These are phyloP conservation scores for Tetramorium alpestre DNA, from an alignment of 1,140 invertebrate genomes.

Conservation along the genomic window DNA sequence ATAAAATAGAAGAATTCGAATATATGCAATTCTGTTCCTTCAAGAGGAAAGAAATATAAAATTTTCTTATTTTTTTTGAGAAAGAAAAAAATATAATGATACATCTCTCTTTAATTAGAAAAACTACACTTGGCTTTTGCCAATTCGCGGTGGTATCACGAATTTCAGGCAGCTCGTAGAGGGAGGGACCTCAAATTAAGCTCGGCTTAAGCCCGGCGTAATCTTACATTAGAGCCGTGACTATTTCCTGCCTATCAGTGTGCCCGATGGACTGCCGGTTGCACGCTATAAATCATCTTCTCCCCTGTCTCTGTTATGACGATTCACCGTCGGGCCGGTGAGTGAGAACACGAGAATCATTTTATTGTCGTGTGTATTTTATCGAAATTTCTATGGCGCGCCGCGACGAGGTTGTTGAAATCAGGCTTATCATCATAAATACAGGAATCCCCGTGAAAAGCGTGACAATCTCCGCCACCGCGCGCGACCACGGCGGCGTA, in stretches of 20 bases:
- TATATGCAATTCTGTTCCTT: not conserved
- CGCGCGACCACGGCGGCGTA: not conserved
- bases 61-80: not conserved
- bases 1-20: not conserved
- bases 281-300: slow-evolving; percentile 46
- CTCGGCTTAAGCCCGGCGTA: slow-evolving; percentile 59
- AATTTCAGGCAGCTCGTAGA: slow-evolving; percentile 23
- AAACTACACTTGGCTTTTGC: slow-evolving; percentile 2
- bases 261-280: slow-evolving; percentile 10
- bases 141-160: slow-evolving; percentile 26
- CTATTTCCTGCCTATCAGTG: slow-evolving; percentile 50
- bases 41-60: not conserved
- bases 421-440: slow-evolving; percentile 58
- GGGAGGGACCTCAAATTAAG: slow-evolving; percentile 63
- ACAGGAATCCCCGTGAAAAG: slow-evolving; percentile 56
- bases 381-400: slow-evolving; percentile 40
- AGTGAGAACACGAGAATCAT: slow-evolving; percentile 43
- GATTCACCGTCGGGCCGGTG: slow-evolving; percentile 29
- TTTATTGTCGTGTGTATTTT: slow-evolving; percentile 56
- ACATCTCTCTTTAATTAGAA: slow-evolving; percentile 19
- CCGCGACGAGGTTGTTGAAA: slow-evolving; percentile 41
- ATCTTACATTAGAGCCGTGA: slow-evolving; percentile 59
- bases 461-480: slow-evolving; percentile 41
- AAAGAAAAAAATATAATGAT: not conserved
- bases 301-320: not conserved